Base-by-base conservation (phyloP, 2,113 vertebrate genomes). In the Bagarius yarrelli region DNA sequence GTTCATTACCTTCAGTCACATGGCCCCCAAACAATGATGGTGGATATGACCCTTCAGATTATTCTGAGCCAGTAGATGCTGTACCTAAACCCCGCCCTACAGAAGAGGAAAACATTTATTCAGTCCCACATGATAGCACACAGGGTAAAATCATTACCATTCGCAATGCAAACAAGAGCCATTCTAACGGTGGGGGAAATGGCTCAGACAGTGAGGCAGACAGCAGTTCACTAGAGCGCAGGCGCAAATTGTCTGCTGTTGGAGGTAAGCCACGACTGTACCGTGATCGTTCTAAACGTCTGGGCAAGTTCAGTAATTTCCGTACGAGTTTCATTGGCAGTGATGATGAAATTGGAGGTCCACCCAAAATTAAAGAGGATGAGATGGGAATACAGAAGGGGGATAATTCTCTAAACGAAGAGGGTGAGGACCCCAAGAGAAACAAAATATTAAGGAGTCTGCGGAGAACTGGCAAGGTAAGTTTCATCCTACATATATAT, bases 81-180 rank as follows among this genome's bases (percentile, higher is more conserved):
- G 95, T 99, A 83, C 94, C 90, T 21, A 97, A 96, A 81, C 96
- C 95, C 0, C 89, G 95, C 13, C 93, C 88, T 0, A 94, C 95
- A 47, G 97, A 98, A 83, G 97, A 98, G 79, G 97, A 99, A 86
- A 97, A 93, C 86, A 99, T 99, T 81, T 99, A 99, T 88, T 97
- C 97, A 0, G 97, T 99, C 56, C 97, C 97, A 0, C 96, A 98
- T 0, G 97, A 98, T 90, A 99, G 96, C 91, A 98, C 96, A 47
- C 97, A 98, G 76, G 97, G 97, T 75, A 99, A 99, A 84, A 99
- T 99, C 84, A 98, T 99, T 88, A 98, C 97, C 82, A 93, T 99
- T 50, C 93, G 96, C 2, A 99, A 99, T 52, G 95, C 96, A 76
- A 98, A 96, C 92, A 98, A 96, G 75, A 89, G 94, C 8, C 94